Evolutionary conservation across 2,888 invertebrate genomes (phyloP), one percentile per base, ranked within the genome.

Genomic region (Troglohyphantes excavatus): DNA sequence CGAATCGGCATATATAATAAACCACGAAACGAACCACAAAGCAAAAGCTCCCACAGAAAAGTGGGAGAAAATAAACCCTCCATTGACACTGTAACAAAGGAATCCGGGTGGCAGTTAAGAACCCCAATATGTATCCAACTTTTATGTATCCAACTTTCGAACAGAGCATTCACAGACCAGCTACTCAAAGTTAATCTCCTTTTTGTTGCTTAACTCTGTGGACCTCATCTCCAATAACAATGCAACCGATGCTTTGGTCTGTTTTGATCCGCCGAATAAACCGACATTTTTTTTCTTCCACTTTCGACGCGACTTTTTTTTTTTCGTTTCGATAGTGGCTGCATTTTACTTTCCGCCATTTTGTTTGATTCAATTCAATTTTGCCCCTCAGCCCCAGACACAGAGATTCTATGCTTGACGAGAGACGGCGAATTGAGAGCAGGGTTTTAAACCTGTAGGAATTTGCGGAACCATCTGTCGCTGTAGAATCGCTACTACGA

Each of bases 11-110:
- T 67, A 85, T 23, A 76, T 59, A 85, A 85, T 76, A 85, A 85
- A 85, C 85, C 85, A 70, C 76, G 68, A 85, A 85, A 68, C 76
- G 68, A 59, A 70, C 85, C 85, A 68, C 76, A 78, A 78, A 68
- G 76, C 76, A 68, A 76, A 78, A 68, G 21, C n/a, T 17, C 73
- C 39, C 46, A 73, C 84, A 23, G 65, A 82, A 70, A 59, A 27
- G 53, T 21, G 6, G 19, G 19, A 13, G 21, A 67, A 46, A 72
- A 59, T 33, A 68, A 19, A 29, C 75, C 39, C 72, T 2, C 76
- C 39, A 72, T 87, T 87, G 72, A 87, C 17, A 53, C n/a, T 6
- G 21, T 23, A 46, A 87, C 86, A 87, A 87, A 79, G 72, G 79
- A 27, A 1, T 26, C 72, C 63, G 23, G 27, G 72, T 86, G 21